A percentile compares a stretch with the other conserved stretches of the same genome.
These are phyloP conservation scores for Megaustenia siamemsis DNA, from an alignment of 2,888 invertebrate species.

Conservation along the genomic window DNA sequence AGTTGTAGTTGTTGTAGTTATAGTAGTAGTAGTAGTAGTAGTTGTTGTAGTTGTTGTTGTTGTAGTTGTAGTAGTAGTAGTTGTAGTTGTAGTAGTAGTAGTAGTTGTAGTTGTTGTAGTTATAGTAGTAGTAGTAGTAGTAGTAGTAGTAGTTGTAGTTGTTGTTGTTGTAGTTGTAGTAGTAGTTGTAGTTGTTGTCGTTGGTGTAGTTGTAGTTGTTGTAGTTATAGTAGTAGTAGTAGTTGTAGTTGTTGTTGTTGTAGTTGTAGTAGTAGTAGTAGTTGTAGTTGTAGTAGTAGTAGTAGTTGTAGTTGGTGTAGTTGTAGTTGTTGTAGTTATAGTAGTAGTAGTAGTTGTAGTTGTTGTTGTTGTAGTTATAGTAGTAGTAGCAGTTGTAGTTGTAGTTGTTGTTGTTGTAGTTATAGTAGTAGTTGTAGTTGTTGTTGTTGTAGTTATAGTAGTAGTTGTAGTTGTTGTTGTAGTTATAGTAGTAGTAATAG, in stretches of 20 bases:
- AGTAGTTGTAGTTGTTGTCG: conserved; percentile 29
- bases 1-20: not conserved
- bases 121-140: no score
- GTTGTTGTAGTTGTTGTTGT: no score
- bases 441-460: conserved; percentile 36
- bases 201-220: conserved; percentile 24
- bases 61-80: no score
- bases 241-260: conserved; percentile 32
- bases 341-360: conserved; percentile 36
- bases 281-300: not conserved
- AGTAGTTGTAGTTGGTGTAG: conserved; percentile 6
- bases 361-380: conserved; percentile 38
- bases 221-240: conserved; percentile 34
- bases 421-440: conserved; percentile 39
- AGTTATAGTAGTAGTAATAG: conserved; percentile 31
- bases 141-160: no score
- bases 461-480: conserved; percentile 7
- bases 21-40: no score
- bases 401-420: conserved; percentile 39
- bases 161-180: conserved; percentile 1
- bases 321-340: conserved; percentile 3
- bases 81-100: no score
- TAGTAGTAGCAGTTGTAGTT: conserved; percentile 41
- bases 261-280: conserved; percentile 29
- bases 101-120: no score